Percentiles rank a stretch among this genome's conserved stretches.
These are phyloP conservation scores for Eidolon dupreanum DNA, from an alignment of 2,797 vertebrate species.

Conservation along the genomic window DNA sequence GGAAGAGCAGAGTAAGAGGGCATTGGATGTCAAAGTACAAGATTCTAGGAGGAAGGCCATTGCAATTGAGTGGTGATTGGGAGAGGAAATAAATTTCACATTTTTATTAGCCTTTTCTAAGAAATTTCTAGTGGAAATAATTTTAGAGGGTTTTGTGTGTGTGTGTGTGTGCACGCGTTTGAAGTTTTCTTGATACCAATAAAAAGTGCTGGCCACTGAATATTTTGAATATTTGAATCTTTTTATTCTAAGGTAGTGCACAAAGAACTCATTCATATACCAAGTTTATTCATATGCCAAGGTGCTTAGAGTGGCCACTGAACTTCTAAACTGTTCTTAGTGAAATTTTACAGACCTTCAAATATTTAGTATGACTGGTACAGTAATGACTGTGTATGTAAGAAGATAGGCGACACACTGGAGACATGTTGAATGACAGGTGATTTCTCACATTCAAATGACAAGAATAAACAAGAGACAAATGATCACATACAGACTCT, in stretches of 20 bases:
- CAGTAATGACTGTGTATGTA: background rate
- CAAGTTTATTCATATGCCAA: background rate
- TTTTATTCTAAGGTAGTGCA: background rate
- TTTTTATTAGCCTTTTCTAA: background rate
- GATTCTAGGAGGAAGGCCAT: background rate
- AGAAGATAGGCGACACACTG: background rate
- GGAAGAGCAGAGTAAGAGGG: background rate
- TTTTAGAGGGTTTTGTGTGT: background rate
- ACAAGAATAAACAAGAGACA: background rate
- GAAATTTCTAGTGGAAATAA: background rate
- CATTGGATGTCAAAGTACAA: background rate
- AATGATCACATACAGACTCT: background rate
- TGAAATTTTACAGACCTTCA: background rate
- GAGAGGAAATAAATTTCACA: background rate
- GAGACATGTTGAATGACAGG: background rate
- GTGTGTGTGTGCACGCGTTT: background rate
- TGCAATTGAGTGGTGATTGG: background rate
- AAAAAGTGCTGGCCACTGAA: background rate
- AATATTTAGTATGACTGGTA: background rate
- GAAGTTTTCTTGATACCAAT: background rate
- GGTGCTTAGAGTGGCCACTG: background rate
- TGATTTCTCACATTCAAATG: background rate
- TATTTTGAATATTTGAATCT: background rate
- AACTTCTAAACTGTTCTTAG: background rate
- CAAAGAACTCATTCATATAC: background rate